A percentile compares a stretch with the other conserved stretches of the same genome.
These are phyloP conservation scores for Tubiluchus corallicola DNA, from an alignment of 2,888 invertebrate species.

Conservation along the genomic window DNA sequence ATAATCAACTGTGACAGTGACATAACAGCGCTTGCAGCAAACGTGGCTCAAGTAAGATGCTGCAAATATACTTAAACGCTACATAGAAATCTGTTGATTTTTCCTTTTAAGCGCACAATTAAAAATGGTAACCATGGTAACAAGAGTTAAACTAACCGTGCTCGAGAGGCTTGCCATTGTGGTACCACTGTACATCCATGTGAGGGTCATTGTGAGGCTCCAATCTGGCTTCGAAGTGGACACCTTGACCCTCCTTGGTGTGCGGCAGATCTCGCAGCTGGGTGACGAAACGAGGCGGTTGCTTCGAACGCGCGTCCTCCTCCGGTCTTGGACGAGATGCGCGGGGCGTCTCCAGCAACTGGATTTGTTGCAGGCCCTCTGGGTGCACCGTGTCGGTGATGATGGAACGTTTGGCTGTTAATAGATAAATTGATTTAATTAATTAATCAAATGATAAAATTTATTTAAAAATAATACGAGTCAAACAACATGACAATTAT, in stretches of 20 bases:
- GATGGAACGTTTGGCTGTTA: slow-evolving; percentile 55
- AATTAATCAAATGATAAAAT: slow-evolving; percentile 13
- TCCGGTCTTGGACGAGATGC: slow-evolving; percentile 60
- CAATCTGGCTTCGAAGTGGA: slow-evolving; percentile 8
- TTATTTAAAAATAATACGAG: too few relatives aligned
- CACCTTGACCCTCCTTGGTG: slow-evolving; percentile 8
- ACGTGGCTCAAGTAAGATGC: too few relatives aligned
- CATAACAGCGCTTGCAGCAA: too few relatives aligned
- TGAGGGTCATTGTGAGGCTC: slow-evolving; percentile 10
- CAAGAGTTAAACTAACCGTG: slow-evolving; percentile 21
- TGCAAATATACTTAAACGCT: too few relatives aligned
- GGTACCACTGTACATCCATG: slow-evolving; percentile 25
- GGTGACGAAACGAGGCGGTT: slow-evolving; percentile 72
- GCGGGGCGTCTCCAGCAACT: slow-evolving; percentile 54
- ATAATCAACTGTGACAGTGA: too few relatives aligned
- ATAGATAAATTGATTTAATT: neutral
- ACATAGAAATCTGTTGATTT: too few relatives aligned
- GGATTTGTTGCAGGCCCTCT: slow-evolving; percentile 74
- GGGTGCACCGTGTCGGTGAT: slow-evolving; percentile 80
- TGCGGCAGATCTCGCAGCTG: slow-evolving; percentile 65
- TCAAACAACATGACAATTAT: too few relatives aligned
- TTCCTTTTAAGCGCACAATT: too few relatives aligned
- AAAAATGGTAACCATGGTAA: too few relatives aligned
- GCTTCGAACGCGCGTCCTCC: slow-evolving; percentile 13
- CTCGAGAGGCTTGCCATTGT: slow-evolving; percentile 30